These are phyloP conservation scores for Lophotis ruficrista DNA, from an alignment of 2,113 vertebrate species.

Conservation along the genomic window DNA sequence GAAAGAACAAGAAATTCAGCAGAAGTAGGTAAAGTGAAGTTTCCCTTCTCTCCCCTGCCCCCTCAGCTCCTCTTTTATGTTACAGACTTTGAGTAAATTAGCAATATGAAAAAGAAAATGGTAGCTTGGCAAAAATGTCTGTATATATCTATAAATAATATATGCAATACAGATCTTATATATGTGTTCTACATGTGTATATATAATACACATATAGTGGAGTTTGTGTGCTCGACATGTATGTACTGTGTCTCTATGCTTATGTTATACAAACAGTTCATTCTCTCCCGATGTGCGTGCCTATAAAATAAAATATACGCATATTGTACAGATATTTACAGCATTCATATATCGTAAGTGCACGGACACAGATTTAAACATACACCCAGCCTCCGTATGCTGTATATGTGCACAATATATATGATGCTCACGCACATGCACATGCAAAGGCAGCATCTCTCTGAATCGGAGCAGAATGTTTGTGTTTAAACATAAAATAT, in stretches of 20 bases:
- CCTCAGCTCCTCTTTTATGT: background rate
- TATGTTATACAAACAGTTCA: background rate
- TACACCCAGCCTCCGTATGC: background rate
- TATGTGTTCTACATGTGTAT: background rate
- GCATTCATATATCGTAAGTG: background rate
- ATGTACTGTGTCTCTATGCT: background rate
- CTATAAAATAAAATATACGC: background rate
- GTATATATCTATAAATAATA: background rate
- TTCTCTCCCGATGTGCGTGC: background rate
- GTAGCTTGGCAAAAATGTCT: background rate
- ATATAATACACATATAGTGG: background rate
- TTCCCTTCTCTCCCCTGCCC: background rate
- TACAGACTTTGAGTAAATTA: conserved; percentile 35
- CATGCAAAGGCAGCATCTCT: background rate
- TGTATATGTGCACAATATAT: background rate
- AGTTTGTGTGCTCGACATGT: background rate
- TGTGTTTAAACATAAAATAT: background rate
- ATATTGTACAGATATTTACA: conserved; percentile 11
- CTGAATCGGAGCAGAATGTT: background rate
- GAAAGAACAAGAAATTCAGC: conserved; percentile 51
- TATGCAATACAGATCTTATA: background rate
- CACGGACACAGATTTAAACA: background rate
- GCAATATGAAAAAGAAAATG: background rate
- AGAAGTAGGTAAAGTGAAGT: conserved; percentile 53
- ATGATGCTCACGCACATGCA: fast-evolving